phyloP scores from a whole-genome alignment of 2,797 vertebrate species.

The Acanthiza pusilla region DNA sequence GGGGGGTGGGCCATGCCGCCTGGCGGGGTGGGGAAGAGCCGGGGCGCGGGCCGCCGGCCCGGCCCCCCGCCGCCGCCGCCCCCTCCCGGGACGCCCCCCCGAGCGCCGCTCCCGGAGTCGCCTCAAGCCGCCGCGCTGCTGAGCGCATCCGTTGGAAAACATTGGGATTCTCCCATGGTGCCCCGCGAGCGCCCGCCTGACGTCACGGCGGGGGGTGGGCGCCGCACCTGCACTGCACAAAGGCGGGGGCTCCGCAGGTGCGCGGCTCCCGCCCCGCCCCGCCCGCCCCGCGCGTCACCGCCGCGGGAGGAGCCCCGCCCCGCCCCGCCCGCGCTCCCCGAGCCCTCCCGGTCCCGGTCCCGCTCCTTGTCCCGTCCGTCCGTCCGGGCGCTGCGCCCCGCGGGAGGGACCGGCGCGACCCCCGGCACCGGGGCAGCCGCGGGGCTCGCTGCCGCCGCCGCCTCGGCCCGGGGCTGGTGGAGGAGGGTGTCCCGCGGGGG shows the following conservation, averaged over 20 bases:
- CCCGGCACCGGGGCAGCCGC: background rate
- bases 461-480: background rate
- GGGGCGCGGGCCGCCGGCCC: slow-evolving; percentile 4
- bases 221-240: slow-evolving; percentile 61
- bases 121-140: slow-evolving; percentile 69
- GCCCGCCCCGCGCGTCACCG: background rate
- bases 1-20: background rate
- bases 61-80: slow-evolving; percentile 35
- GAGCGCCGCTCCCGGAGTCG: slow-evolving; percentile 61
- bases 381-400: background rate
- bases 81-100: background rate
- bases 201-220: slow-evolving; percentile 62
- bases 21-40: slow-evolving; percentile 4
- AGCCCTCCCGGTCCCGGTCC: background rate
- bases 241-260: slow-evolving; percentile 22
- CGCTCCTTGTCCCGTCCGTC: background rate
- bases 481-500: too few relatives aligned
- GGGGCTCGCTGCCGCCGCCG: background rate
- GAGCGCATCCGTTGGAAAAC: slow-evolving; percentile 77
- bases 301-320: background rate
- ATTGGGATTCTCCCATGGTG: slow-evolving; percentile 82
- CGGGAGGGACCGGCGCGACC: background rate
- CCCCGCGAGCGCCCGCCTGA: slow-evolving; percentile 72
- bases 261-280: background rate
- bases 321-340: background rate